Evolutionary conservation across 1,140 invertebrate genomes (phyloP), one percentile per base, ranked within the genome.

Genomic region (Drepana arcuata): DNA sequence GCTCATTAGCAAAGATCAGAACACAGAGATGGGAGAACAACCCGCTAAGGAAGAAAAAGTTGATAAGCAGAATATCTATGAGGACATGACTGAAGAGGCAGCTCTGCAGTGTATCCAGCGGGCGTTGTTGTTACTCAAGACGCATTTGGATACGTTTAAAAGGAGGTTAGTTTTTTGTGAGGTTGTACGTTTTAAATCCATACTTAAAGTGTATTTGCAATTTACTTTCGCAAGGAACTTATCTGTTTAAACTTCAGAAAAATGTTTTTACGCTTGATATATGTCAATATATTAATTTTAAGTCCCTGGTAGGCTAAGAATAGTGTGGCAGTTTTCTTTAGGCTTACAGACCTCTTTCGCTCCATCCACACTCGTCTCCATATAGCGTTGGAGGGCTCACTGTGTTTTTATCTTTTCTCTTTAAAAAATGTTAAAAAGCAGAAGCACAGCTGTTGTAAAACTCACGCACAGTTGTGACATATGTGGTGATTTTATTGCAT

Each of bases 61-160:
- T 0, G 67, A 73, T 31, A 82, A 78, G 43, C 65, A 68, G 26
- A 79, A 74, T 39, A 74, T 75, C 26, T 72, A 74, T 30, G 69
- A 79, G 14, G 64, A 71, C 29, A 78, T 81, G 54, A 87, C 83
- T 43, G 90, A 93, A 56, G 94, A 97, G 57, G 88, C 91, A 0
- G 93, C 92, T 48, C 70, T 97, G 13, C 88, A 95, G 35, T 92
- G 94, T 35, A 96, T 97, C 38, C 95, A 98, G 68, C 87, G 95
- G 41, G 95, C 94, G 9, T 65, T 97, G 10, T 71, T 96, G 5
- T 69, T 98, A 14, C 77, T 97, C 6, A 94, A 95, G 69, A 96
- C 95, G 3, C 95, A 98, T 80, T 85, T 98, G 46, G 95, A 97
- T 75, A 94, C 93, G 2, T 97, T 97, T 69, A 87, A 93, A 34